Percentiles rank a stretch among this genome's conserved stretches.
Evolutionary conservation across 2,113 vertebrate genomes (phyloP).

Genomic region (Dicerorhinus sumatrensis): DNA sequence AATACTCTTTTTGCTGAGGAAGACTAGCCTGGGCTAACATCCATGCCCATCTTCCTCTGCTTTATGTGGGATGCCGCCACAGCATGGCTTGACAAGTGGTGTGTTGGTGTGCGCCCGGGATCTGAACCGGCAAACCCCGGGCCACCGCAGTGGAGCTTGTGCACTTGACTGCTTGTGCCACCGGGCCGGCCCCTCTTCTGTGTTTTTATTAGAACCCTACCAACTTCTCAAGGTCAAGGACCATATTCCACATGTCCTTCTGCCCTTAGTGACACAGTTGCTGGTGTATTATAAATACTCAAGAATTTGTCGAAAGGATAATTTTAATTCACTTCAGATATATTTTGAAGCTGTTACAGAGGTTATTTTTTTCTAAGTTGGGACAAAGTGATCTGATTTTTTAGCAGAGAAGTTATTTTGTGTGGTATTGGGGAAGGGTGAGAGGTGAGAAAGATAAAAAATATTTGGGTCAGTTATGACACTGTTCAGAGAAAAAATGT

Average conservation of each 20-base stretch:
- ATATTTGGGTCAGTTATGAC: background rate
- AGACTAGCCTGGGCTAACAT: too few relatives aligned
- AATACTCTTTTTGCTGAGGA: too few relatives aligned
- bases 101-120: too few relatives aligned
- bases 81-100: too few relatives aligned
- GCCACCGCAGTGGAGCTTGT: too few relatives aligned
- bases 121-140: too few relatives aligned
- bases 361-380: background rate
- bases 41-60: too few relatives aligned
- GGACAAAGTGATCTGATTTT: background rate
- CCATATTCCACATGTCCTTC: background rate
- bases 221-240: background rate
- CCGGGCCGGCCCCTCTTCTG: background rate
- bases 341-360: background rate
- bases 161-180: too few relatives aligned
- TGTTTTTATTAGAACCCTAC: background rate
- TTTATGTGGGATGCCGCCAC: too few relatives aligned
- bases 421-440: background rate
- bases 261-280: background rate
- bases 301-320: background rate
- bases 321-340: background rate
- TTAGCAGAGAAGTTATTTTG: background rate
- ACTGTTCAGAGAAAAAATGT: background rate
- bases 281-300: background rate
- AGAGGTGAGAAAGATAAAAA: background rate